A percentile compares a stretch with the other conserved stretches of the same genome.
These are phyloP conservation scores for Rhinoptilus africanus DNA, from an alignment of 2,113 vertebrate species.

Conservation along the genomic window DNA sequence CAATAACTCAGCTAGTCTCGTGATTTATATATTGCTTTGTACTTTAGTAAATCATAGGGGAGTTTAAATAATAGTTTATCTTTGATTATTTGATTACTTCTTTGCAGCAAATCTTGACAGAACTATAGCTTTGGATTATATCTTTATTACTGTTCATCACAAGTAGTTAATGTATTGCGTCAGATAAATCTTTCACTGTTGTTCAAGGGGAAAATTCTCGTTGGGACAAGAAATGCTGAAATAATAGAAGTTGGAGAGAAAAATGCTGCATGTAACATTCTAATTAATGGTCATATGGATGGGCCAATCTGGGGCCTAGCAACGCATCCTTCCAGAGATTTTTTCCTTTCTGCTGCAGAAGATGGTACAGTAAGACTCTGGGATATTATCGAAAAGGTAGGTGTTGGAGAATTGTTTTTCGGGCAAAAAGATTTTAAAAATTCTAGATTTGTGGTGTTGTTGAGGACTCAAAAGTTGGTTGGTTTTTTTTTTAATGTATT, in stretches of 20 bases:
- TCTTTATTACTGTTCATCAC: neutral
- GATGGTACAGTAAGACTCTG: conserved; percentile 95
- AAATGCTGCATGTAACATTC: conserved; percentile 92
- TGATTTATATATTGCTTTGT: neutral
- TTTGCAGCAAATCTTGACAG: neutral
- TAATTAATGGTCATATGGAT: conserved; percentile 94
- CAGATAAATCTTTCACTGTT: neutral
- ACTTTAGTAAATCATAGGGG: neutral
- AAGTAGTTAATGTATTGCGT: neutral
- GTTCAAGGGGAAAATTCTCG: conserved; percentile 91
- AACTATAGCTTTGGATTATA: neutral
- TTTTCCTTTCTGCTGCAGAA: conserved; percentile 94
- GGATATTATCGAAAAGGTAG: conserved; percentile 94
- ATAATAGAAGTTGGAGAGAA: conserved; percentile 98
- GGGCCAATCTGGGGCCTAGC: conserved; percentile 93
- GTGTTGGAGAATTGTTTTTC: neutral
- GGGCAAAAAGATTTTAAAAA: neutral
- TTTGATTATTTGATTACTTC: neutral
- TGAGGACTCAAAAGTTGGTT: neutral
- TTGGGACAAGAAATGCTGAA: conserved; percentile 93
- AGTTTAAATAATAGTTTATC: neutral
- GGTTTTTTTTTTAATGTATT: neutral
- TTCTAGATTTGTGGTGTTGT: neutral
- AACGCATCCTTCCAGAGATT: conserved; percentile 89
- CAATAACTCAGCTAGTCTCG: neutral